A percentile compares a stretch with the other conserved stretches of the same genome.
These are phyloP conservation scores for Clivina fossor DNA, from an alignment of 2,888 invertebrate species.

Conservation along the genomic window DNA sequence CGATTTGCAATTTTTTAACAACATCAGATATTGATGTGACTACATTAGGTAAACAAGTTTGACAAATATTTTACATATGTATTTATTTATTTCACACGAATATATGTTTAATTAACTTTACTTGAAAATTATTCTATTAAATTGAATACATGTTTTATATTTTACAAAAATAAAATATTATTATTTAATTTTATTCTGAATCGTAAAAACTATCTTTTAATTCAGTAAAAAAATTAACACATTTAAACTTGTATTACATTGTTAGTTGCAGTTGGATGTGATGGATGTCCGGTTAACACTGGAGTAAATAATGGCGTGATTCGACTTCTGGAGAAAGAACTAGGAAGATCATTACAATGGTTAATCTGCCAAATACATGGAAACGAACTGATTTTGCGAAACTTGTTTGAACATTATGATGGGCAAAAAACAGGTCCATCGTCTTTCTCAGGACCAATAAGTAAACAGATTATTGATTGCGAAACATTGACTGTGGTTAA, in stretches of 20 bases:
- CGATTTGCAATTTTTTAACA: conserved; percentile 12
- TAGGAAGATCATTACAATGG: conserved; percentile 41
- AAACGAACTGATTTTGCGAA: conserved; percentile 42
- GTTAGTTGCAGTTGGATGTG: conserved; percentile 38
- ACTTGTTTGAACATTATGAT: conserved; percentile 41
- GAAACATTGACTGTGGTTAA: conserved; percentile 20
- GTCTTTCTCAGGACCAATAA: conserved; percentile 41
- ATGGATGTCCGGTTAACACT: conserved; percentile 40
- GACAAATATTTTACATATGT: background rate
- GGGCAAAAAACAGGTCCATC: conserved; percentile 41
- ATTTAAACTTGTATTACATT: too few species aligned
- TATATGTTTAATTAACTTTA: too few species aligned
- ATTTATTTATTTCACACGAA: too few species aligned
- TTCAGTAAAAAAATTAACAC: too few species aligned
- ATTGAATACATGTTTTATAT: too few species aligned
- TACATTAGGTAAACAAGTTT: background rate
- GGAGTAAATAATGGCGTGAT: conserved; percentile 41
- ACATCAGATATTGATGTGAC: conserved; percentile 11
- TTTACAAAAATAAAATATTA: too few species aligned
- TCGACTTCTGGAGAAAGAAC: conserved; percentile 36
- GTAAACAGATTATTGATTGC: conserved; percentile 38
- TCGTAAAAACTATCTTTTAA: too few species aligned
- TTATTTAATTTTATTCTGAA: too few species aligned
- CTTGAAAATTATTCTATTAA: too few species aligned
- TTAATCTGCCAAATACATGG: conserved; percentile 40